These are phyloP conservation scores for Agriopis marginaria DNA, from an alignment of 2,888 invertebrate species.

Conservation along the genomic window DNA sequence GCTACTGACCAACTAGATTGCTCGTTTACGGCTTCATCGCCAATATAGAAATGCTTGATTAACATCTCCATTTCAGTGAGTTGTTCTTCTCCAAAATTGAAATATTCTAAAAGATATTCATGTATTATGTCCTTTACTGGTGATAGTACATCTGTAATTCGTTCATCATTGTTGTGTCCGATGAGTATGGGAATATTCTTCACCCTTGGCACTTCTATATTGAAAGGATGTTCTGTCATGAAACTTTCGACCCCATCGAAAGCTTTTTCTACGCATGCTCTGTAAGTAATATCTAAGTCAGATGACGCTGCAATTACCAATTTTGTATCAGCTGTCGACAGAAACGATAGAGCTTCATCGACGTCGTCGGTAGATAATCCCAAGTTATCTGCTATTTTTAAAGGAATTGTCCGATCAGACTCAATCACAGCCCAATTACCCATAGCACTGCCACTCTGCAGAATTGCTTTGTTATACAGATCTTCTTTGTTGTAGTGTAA, in stretches of 20 bases:
- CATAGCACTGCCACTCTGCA: slow-evolving; percentile 62
- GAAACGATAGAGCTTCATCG: slow-evolving; percentile 58
- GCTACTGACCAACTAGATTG: slow-evolving; percentile 45
- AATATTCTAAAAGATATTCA: slow-evolving; percentile 46
- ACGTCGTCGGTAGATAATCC: slow-evolving; percentile 53
- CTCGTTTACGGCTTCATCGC: slow-evolving; percentile 55
- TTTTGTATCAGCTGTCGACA: slow-evolving; percentile 53
- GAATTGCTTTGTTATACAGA: slow-evolving; percentile 61
- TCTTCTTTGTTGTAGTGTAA: slow-evolving; percentile 57
- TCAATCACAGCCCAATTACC: slow-evolving; percentile 46
- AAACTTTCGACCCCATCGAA: slow-evolving; percentile 53
- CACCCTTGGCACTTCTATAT: slow-evolving; percentile 45
- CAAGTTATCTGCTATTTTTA: slow-evolving; percentile 57
- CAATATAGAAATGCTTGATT: slow-evolving; percentile 64
- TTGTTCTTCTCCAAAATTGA: slow-evolving; percentile 50
- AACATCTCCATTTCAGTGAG: slow-evolving; percentile 50
- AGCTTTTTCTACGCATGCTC: slow-evolving; percentile 61
- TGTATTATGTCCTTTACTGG: slow-evolving; percentile 30
- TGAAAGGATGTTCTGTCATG: slow-evolving; percentile 54
- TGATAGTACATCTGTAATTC: slow-evolving; percentile 10
- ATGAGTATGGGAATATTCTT: slow-evolving; percentile 52
- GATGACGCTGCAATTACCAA: slow-evolving; percentile 55
- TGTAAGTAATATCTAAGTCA: slow-evolving; percentile 46
- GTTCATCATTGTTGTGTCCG: slow-evolving; percentile 57
- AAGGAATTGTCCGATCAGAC: slow-evolving; percentile 50